Base-by-base conservation (phyloP, 1,140 invertebrate species). In the Helicorthomorpha holstii region DNA sequence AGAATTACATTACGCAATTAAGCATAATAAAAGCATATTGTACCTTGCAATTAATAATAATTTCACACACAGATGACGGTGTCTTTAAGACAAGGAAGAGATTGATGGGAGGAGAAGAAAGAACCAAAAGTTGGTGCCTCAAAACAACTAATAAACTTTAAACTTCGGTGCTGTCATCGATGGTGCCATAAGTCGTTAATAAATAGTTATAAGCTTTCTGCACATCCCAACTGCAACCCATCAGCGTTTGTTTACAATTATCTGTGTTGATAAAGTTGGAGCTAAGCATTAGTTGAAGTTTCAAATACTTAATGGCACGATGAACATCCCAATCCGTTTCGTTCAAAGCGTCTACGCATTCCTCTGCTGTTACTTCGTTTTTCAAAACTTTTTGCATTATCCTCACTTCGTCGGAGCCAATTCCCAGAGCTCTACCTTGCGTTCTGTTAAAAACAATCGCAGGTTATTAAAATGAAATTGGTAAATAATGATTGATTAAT, bases 331-430 rank as follows among this genome's bases (percentile, higher is more conserved):
- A 93, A 51, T 83, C 77, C 21, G 83, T 82, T 27, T 82, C 76
- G 59, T 91, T 82, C 2, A 95, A 64, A 0, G 86, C 84, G 51
- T 75, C 69, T 3, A 91, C 65, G 61, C 89, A 93, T 46, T 83
- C 79, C 54, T 83, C 81, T 0, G 80, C 77, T 0, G 78, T 78
- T 65, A 86, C 83, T 69, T 84, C 75, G 58, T 83, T 77, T 50
- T 84, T 83, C 42, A 93, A 73, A 16, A 93, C 83, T 70, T 91
- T 92, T 49, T 79, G 75, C 85, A 93, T 89, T 23, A 91, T 86
- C 57, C 85, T 71, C 43, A 94, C 84, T 75, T 93, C 88, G 64
- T 93, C 87, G 1, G 84, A 86, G 58, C 86, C 82, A 1, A 80
- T 75, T 1, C 85, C 84, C 47, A 82, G 76, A n/a, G 80, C 77